Base-by-base conservation (phyloP, 2,113 vertebrate species). In the Collichthys lucidus region DNA sequence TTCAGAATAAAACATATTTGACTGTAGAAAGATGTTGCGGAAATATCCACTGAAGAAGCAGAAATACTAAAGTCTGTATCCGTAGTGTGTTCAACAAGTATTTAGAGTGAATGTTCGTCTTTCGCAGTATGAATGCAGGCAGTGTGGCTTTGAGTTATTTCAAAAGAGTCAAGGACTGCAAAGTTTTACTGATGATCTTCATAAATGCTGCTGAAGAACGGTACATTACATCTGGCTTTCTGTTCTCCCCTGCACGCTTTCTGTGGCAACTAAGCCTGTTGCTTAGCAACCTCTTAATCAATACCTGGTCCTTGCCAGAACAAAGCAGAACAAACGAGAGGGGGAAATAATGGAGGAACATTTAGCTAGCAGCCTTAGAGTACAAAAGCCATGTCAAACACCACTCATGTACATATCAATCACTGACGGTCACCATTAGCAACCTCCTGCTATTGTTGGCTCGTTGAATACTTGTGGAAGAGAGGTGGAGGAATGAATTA, bases 231-330 rank as follows among this genome's bases (percentile, higher is more conserved):
- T 91, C 90, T 84, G 88, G 84, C 83, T 91, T 81, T 90, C 89
- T 84, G 70, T 90, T 92, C 92, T 92, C 88, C 46, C 49, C 63
- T 84, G 85, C 88, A 87, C 77, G 87, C 91, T 92, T 92, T 94
- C 91, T 91, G 90, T 90, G 91, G 91, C 86, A 89, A 83, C 84
- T 62, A 88, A 88, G 92, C 93, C 88, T 95, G 95, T 96, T 96
- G 94, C 95, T 92, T 91, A 94, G 95, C 94, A 96, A 96, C 95
- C 89, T 82, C 92, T 95, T 94, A 93, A 95, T 95, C 95, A 95
- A 95, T 95, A 95, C 94, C 91, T 94, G 89, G 86, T 90, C 88
- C 93, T 94, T 83, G 88, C 86, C 69, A 76, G 86, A 91, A 92
- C 90, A 79, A 92, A 92, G 92, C 92, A 87, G 86, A 92, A 91